Conservation (phyloP, 2,797 vertebrate genomes). For the Mus spretus region DNA sequence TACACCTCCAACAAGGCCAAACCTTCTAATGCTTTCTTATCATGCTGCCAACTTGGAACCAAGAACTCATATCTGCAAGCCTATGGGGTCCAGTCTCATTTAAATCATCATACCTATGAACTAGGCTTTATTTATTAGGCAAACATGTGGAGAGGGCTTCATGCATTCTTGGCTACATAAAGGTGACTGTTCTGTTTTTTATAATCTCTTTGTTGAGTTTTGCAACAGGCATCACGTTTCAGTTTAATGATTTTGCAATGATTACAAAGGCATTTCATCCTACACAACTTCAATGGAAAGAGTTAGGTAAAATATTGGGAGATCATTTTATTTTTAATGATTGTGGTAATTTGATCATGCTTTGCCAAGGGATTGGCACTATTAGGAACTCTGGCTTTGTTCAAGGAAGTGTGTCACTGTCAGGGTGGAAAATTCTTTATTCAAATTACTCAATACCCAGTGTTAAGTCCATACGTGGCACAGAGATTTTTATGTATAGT, state of each 20-base stretch:
- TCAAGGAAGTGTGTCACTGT: neutral
- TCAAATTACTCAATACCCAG: constrained; percentile 63
- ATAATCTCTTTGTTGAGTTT: neutral
- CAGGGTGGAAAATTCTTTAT: constrained; percentile 55
- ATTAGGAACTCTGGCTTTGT: neutral
- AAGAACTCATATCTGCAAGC: neutral
- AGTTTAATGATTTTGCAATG: neutral
- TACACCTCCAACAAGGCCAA: too few species aligned
- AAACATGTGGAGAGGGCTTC: neutral
- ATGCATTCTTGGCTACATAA: neutral
- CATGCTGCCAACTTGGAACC: neutral
- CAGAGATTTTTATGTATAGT: constrained; percentile 20
- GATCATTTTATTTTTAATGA: neutral
- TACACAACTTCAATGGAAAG: neutral
- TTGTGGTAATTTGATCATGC: neutral
- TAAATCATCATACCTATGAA: neutral
- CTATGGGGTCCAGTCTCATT: neutral
- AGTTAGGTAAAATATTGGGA: neutral
- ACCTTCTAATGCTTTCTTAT: neutral
- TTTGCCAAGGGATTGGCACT: neutral
- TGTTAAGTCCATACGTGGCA: constrained; percentile 46
- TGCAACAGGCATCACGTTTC: neutral
- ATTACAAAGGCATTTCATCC: neutral
- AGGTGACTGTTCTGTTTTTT: neutral
- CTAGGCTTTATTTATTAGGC: constrained; percentile 1